phyloP scores from a whole-genome alignment of 2,797 vertebrate species.

The Eulemur albifrons region DNA sequence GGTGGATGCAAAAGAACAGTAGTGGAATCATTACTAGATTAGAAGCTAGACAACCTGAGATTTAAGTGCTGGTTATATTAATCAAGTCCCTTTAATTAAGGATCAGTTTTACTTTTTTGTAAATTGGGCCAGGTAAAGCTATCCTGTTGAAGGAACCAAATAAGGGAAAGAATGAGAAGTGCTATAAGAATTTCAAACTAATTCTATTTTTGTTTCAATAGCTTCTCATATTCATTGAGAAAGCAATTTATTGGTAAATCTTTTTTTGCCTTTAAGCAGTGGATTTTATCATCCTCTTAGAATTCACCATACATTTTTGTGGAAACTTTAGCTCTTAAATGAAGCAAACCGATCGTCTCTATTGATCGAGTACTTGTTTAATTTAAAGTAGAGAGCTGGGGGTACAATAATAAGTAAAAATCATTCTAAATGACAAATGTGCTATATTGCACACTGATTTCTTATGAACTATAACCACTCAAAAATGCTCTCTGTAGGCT shows the following conservation, averaged over 20 bases:
- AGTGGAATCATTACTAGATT: neutral
- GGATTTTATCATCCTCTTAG: neutral
- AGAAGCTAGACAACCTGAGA: neutral
- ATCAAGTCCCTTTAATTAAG: neutral
- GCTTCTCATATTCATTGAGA: neutral
- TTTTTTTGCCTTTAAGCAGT: neutral
- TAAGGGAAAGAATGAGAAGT: neutral
- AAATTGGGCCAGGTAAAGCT: neutral
- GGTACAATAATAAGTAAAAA: neutral
- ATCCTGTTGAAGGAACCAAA: neutral
- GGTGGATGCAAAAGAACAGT: neutral
- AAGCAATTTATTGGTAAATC: neutral
- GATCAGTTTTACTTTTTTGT: neutral
- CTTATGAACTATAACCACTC: neutral
- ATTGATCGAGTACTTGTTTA: neutral
- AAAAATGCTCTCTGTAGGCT: neutral
- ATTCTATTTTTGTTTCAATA: neutral
- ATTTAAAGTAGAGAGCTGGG: neutral
- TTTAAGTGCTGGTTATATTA: neutral
- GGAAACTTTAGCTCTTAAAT: neutral
- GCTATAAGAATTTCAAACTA: neutral
- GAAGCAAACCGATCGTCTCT: neutral
- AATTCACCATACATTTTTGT: neutral
- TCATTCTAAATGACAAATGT: neutral
- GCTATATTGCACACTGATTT: neutral